Conservation (phyloP, 2,797 vertebrate species). For the Syndactyla subalaris region DNA sequence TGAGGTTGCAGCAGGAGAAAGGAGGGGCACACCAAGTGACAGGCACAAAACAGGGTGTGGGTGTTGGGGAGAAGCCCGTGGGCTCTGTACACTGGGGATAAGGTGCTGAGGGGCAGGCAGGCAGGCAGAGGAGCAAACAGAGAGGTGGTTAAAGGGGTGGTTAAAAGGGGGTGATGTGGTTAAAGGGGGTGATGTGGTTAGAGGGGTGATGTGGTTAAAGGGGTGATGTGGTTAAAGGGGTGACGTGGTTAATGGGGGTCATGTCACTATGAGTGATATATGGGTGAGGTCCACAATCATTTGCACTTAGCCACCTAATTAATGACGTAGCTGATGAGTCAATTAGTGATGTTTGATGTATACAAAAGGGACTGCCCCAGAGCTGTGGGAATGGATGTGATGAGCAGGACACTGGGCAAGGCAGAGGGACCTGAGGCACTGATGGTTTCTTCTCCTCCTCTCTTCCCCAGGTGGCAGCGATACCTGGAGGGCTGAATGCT, state of each 20-base stretch:
- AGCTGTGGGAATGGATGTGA: not conserved
- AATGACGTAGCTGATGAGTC: not conserved
- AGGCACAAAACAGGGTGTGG: not conserved
- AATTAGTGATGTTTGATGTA: not conserved
- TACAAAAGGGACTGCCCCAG: not conserved
- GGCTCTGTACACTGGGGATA: not conserved
- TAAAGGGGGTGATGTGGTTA: no score
- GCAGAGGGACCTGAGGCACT: not conserved
- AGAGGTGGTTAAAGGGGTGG: not conserved
- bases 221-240: no score
- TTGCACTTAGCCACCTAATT: not conserved
- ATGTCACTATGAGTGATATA: no score
- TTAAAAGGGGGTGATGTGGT: not conserved
- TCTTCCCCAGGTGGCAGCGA: not conserved
- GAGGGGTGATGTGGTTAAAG: not conserved
- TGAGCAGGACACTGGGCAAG: not conserved
- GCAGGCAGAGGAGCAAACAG: not conserved
- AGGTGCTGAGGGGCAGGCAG: not conserved
- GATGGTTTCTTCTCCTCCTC: not conserved
- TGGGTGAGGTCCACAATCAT: not conserved
- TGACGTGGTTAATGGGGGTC: no score
- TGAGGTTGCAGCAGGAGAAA: not conserved
- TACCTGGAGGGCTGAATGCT: not conserved
- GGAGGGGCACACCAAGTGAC: not conserved
- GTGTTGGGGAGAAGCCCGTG: not conserved